Base-by-base conservation (phyloP, 2,797 vertebrate species). In the Sebastes trivittatus region DNA sequence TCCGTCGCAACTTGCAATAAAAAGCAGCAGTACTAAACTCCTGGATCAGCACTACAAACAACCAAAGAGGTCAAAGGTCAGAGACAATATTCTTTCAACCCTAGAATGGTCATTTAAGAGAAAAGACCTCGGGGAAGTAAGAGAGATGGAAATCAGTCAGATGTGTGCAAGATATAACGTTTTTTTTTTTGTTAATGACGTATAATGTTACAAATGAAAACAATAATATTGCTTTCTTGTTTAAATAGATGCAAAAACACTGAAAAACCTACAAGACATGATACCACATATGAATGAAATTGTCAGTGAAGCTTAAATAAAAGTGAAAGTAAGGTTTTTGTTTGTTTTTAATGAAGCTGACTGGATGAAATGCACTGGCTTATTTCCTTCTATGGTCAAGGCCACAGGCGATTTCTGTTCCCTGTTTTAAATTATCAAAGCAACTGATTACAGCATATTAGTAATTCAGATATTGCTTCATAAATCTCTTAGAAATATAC, bases 51-150 rank as follows among this genome's bases (percentile, higher is more conserved):
- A 38, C 20, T 25, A 10, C 54, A 84, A 71, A 72, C 62, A 75
- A 60, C 16, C 32, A 11, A 49, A 67, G 64, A 61, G 82, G 84
- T 80, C 82, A 85, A 85, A 86, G 83, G 77, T 87, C 71, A 78
- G 54, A 68, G 42, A 11, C 42, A 58, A 30, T 68, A 60, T 55
- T 80, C 42, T 14, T 58, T 42, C 46, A 52, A 67, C 30, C 66
- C 49, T 4, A 0, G 20, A 69, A 27, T 14, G 49, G 68, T 61
- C 72, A 67, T 38, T 34, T 11, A n/a, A 62, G 68, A 71, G 61
- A 30, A n/a, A 64, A 63, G 61, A 68, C 8, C 49, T 5, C 4
- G 10, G 42, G 29, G 25, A 30, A 32, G 18, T 10, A 8, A 52
- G 29, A 58, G 23, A 36, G 8, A 22, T 9, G 20, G 4, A 74